Base-by-base conservation (phyloP, 2,113 vertebrate genomes). In the Danionella cerebrum region DNA sequence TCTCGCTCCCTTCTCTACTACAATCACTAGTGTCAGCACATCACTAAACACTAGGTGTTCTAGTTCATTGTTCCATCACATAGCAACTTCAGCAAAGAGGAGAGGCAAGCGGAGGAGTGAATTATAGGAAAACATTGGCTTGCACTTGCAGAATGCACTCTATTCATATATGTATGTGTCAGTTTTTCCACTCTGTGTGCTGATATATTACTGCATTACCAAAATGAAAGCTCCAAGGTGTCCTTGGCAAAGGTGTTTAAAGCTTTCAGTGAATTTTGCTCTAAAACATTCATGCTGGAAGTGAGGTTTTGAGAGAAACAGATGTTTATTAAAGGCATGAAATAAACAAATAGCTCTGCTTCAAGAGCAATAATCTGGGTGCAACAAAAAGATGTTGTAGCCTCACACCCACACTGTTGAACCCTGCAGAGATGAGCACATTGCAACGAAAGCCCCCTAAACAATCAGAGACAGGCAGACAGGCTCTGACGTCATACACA, bases 211-310 rank as follows among this genome's bases (percentile, higher is more conserved):
- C 67, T 65, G 62, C 69, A 77, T 73, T 77, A 76, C 62, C 76
- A 51, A 76, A 76, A 80, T 80, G 64, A 80, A 79, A 78, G 67
- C 31, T 21, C 63, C 35, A 58, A 73, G 2, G 1, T 35, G 77
- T 82, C 82, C 76, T 84, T 83, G 78, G 62, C 59, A 72, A 78
- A 80, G 78, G 73, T 79, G 54, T 50, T 33, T 16, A 69, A 13
- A 1, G 31, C 72, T 76, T 53, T 52, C 55, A 70, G 59, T 50
- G 51, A 45, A 39, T 22, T 7, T 38, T n/a, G n/a, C 38, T 50
- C n/a, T 33, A 24, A 24, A 48, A 36, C 42, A 25, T 7, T 45
- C 22, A 67, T 38, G 60, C 39, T 42, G n/a, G 5, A 67, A 45
- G 19, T 45, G 38, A 45, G 35, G 57, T 42, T 31, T 60, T 10